Conservation (phyloP, 2,888 invertebrate species). For the Sympetrum striolatum region DNA sequence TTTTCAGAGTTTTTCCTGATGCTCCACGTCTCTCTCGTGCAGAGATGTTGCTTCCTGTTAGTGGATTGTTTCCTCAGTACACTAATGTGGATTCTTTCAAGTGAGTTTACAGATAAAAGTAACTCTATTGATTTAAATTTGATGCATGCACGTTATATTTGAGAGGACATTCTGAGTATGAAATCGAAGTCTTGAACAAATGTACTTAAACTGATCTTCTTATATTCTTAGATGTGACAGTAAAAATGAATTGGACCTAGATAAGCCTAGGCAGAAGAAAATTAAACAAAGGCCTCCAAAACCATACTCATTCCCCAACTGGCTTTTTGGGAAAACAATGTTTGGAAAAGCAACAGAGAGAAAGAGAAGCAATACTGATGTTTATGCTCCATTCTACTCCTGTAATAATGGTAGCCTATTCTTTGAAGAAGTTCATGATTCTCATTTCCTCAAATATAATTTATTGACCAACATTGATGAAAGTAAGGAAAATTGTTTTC, state of each 20-base stretch:
- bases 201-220: background rate
- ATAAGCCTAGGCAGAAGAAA: background rate
- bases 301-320: no score
- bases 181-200: background rate
- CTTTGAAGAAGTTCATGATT: no score
- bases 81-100: background rate
- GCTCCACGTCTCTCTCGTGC: constrained; percentile 53
- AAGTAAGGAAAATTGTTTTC: no score
- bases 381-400: no score
- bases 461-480: no score
- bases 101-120: background rate
- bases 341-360: no score
- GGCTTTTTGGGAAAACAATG: no score
- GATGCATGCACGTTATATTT: background rate
- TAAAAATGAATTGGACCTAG: background rate
- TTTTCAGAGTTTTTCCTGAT: constrained; percentile 52
- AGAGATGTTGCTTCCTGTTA: constrained; percentile 49
- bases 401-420: no score
- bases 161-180: background rate
- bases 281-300: no score
- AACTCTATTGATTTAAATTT: background rate
- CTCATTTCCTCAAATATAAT: no score
- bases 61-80: background rate
- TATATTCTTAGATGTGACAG: background rate
- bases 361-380: no score